Evolutionary conservation across 1,140 invertebrate genomes (phyloP), one percentile per base, ranked within the genome.

Genomic region (Mamestra configurata): DNA sequence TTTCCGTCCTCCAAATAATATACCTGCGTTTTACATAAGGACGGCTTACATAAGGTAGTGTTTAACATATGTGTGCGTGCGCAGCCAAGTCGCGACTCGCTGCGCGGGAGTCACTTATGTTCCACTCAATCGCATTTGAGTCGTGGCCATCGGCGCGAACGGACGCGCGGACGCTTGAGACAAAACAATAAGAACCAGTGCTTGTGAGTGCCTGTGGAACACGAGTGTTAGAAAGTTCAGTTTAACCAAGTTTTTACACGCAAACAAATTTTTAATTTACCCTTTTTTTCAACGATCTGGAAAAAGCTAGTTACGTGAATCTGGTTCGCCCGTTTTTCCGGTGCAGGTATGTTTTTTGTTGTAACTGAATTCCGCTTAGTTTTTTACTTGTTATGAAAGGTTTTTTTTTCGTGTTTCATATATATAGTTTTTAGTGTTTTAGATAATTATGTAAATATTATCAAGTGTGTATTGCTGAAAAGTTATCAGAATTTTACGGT

Each of bases 71-170:
- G 87, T 87, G 80, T 84, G 79, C 55, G 83, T 81, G 80, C 66
- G 81, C 57, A 59, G 61, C 66, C 81, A 72, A 83, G 84, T 88
- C 79, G 79, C 81, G 85, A 87, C 57, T 77, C 78, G 79, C 75
- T 91, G 92, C 92, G 91, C 91, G 71, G 82, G 90, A 87, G 91
- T 88, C 77, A 84, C 37, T 59, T 76, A 57, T 88, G 92, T 94
- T 94, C 92, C 92, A 94, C 88, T 92, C 84, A 91, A 86, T n/a
- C 92, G 92, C 92, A 94, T 94, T 94, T 93, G 85, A 83, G 81
- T 87, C 37, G 70, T 64, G 77, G 79, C 76, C 70, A 73, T 59
- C 87, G 83, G 37, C 37, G 76, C 77, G 80, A 53, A 37, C 86
- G 80, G 82, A 89, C 90, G 92, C 85, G 73, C 72, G 55, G 53